These are phyloP conservation scores for Mus minutoides DNA, from an alignment of 2,797 vertebrate species.

Conservation along the genomic window DNA sequence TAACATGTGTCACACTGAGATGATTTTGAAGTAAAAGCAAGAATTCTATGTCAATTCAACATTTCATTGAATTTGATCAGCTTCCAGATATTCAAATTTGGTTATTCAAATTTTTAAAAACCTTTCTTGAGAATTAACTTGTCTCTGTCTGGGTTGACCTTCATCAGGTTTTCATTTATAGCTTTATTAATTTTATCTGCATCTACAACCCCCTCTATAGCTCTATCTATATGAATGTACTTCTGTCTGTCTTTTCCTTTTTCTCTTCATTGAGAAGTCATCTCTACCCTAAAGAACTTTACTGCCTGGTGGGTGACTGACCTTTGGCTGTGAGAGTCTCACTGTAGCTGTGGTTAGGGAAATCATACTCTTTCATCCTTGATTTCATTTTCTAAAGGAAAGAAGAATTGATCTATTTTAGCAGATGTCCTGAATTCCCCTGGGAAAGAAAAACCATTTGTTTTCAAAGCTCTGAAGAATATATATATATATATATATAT, in stretches of 20 bases:
- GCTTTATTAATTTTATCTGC: not conserved
- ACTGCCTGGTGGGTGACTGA: not conserved
- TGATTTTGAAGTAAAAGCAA: not conserved
- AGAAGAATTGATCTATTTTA: conserved; percentile 63
- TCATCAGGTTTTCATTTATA: not conserved
- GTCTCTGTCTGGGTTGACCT: not conserved
- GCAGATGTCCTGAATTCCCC: conserved; percentile 49
- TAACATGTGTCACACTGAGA: not conserved
- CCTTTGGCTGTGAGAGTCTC: not conserved
- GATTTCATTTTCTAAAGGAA: conserved; percentile 48
- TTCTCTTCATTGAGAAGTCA: not conserved
- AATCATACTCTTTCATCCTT: conserved; percentile 40
- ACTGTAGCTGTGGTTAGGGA: not conserved
- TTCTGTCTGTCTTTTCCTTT: not conserved
- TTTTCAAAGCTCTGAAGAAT: conserved; percentile 60
- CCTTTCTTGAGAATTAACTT: not conserved
- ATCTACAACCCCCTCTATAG: not conserved
- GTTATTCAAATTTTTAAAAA: not conserved
- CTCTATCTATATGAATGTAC: not conserved
- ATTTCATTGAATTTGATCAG: not conserved
- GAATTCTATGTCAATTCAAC: not conserved
- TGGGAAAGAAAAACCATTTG: conserved; percentile 13
- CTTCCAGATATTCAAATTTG: not conserved
- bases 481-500: not conserved
- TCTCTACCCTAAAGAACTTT: not conserved